Percentiles rank a stretch among this genome's conserved stretches.
These are phyloP conservation scores for Knipowitschia caucasica DNA, from an alignment of 2,797 vertebrate genomes.

Conservation along the genomic window DNA sequence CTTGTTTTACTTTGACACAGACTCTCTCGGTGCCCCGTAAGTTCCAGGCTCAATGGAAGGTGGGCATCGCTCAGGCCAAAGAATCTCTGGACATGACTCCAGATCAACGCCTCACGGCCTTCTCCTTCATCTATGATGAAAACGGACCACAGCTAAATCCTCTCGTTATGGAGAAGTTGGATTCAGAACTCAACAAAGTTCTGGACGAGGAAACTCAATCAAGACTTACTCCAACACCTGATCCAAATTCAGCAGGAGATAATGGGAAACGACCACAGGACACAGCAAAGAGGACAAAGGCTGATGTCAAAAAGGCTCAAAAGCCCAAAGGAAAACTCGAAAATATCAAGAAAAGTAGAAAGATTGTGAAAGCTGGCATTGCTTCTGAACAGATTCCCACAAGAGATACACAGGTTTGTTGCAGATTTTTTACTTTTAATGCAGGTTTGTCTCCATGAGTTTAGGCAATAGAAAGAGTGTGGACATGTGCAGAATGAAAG, in stretches of 20 bases:
- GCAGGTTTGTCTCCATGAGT: no score
- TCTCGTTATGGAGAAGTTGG: conserved; percentile 78
- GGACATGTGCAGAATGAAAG: background rate
- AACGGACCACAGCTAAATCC: conserved; percentile 86
- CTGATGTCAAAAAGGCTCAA: conserved; percentile 25
- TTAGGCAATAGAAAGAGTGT: no score
- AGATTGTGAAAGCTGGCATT: conserved; percentile 6
- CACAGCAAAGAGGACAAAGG: background rate
- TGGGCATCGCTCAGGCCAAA: conserved; percentile 86
- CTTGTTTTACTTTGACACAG: conserved; percentile 24
- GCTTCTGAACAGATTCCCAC: conserved; percentile 25
- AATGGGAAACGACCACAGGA: conserved; percentile 16
- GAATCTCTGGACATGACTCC: conserved; percentile 81
- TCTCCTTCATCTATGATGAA: conserved; percentile 84
- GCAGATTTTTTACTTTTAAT: background rate
- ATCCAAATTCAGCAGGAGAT: conserved; percentile 53
- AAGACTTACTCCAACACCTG: conserved; percentile 42
- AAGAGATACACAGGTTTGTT: conserved; percentile 25
- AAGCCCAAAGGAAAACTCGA: conserved; percentile 6
- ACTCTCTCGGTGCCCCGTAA: conserved; percentile 82
- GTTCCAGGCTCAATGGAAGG: conserved; percentile 86
- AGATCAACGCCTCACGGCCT: conserved; percentile 85
- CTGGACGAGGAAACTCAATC: conserved; percentile 12
- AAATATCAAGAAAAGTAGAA: conserved; percentile 25
- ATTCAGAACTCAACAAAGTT: conserved; percentile 47